A percentile compares a stretch with the other conserved stretches of the same genome.
These are phyloP conservation scores for Smutsia gigantea DNA, from an alignment of 2,797 vertebrate genomes.

Conservation along the genomic window DNA sequence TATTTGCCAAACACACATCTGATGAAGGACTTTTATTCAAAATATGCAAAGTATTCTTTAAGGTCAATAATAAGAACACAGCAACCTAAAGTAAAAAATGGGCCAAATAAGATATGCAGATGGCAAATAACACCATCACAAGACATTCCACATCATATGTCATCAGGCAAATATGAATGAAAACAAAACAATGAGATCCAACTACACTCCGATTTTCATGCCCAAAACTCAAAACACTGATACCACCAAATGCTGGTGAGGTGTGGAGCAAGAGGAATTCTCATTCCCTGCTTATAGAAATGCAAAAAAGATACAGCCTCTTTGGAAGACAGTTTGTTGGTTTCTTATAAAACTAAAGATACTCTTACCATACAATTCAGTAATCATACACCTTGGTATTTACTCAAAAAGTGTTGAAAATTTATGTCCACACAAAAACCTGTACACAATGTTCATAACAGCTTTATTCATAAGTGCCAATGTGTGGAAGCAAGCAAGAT, in stretches of 20 bases:
- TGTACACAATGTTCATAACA: background rate
- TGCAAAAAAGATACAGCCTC: background rate
- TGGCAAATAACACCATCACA: background rate
- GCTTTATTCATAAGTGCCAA: background rate
- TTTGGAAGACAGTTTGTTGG: background rate
- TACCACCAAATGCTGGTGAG: background rate
- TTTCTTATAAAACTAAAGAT: background rate
- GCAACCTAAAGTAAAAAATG: background rate
- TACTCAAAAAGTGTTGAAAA: background rate
- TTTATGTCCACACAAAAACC: background rate
- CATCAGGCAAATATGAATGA: background rate
- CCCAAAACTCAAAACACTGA: background rate
- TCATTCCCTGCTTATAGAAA: background rate
- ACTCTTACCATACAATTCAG: background rate
- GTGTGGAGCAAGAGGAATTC: background rate
- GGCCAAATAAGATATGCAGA: background rate
- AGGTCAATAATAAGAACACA: background rate
- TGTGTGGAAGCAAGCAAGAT: background rate
- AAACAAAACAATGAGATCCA: background rate
- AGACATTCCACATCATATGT: background rate
- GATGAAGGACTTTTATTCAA: background rate
- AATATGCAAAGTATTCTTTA: background rate
- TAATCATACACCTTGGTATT: background rate
- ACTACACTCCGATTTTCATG: background rate
- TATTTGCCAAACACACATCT: background rate